These are phyloP conservation scores for Arvicanthis niloticus DNA, from an alignment of 2,113 vertebrate genomes.

Conservation along the genomic window DNA sequence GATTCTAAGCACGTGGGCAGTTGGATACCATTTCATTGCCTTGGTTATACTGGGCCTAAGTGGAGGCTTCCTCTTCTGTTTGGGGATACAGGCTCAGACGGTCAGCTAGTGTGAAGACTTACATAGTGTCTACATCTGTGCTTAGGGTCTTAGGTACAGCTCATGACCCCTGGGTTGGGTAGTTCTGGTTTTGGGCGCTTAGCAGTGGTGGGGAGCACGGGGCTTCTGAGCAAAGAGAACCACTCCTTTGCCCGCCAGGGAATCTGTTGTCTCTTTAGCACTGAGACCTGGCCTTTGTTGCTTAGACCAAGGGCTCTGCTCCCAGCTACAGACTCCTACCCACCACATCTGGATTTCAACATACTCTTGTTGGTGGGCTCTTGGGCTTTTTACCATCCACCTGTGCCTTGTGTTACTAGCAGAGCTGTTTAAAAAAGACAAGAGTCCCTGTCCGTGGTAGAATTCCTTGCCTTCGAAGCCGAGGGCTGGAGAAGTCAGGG, in stretches of 20 bases:
- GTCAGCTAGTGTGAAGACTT: neutral
- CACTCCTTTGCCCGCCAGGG: neutral
- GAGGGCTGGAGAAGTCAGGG: constrained; percentile 88
- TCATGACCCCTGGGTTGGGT: neutral
- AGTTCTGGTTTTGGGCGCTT: neutral
- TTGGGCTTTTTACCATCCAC: neutral
- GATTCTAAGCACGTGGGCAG: neutral
- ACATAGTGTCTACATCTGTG: too few species aligned
- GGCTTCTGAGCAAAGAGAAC: constrained; percentile 26
- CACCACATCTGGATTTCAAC: constrained; percentile 28
- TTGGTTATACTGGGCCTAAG: neutral
- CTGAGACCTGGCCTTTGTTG: constrained; percentile 37
- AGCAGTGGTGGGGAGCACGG: neutral
- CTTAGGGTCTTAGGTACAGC: fast-evolving
- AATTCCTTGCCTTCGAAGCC: constrained; percentile 76
- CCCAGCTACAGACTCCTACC: neutral
- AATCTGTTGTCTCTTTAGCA: constrained; percentile 3
- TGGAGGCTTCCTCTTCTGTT: neutral
- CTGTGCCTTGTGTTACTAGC: neutral
- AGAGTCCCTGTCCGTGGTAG: constrained; percentile 22
- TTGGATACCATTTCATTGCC: neutral
- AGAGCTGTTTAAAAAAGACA: neutral
- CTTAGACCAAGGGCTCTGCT: constrained; percentile 34
- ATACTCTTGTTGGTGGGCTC: constrained; percentile 9
- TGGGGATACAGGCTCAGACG: neutral